These are phyloP conservation scores for Oxytorus armatus DNA, from an alignment of 2,888 invertebrate genomes.

Conservation along the genomic window DNA sequence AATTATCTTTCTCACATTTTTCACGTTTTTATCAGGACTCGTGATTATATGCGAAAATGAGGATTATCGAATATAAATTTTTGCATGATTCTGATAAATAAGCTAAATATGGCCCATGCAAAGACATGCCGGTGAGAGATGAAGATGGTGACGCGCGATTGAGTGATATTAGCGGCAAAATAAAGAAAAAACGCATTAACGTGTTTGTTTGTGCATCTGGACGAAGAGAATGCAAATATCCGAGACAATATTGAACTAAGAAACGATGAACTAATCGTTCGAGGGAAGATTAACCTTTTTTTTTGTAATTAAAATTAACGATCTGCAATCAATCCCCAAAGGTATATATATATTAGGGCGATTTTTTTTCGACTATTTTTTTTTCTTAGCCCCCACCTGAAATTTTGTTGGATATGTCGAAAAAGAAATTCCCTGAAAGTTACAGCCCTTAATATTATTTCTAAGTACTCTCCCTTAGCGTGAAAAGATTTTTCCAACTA, in stretches of 20 bases:
- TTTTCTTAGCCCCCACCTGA: too few relatives aligned
- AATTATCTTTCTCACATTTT: background rate
- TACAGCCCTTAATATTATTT: too few relatives aligned
- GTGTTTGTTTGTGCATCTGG: background rate
- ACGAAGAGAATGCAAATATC: conserved; percentile 25
- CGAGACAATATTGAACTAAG: background rate
- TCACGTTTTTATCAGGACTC: conserved; percentile 33
- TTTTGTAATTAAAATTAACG: background rate
- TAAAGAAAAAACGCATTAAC: conserved; percentile 25
- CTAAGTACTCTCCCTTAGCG: too few relatives aligned
- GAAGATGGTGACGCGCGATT: conserved; percentile 34
- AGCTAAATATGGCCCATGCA: conserved; percentile 55
- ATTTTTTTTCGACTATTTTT: too few relatives aligned
- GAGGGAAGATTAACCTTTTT: conserved; percentile 21
- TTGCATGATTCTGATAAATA: conserved; percentile 43
- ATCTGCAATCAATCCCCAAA: background rate
- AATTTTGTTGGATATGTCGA: too few relatives aligned
- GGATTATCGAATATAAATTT: conserved; percentile 42
- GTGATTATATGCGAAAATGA: conserved; percentile 57
- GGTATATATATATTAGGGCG: too few relatives aligned
- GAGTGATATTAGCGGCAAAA: conserved; percentile 29
- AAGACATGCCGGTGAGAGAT: conserved; percentile 52
- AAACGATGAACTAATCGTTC: conserved; percentile 25
- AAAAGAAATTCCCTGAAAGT: too few relatives aligned
- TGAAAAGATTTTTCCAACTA: too few relatives aligned